Conservation (phyloP, 2,888 invertebrate species). For the Apodemia duryi region DNA sequence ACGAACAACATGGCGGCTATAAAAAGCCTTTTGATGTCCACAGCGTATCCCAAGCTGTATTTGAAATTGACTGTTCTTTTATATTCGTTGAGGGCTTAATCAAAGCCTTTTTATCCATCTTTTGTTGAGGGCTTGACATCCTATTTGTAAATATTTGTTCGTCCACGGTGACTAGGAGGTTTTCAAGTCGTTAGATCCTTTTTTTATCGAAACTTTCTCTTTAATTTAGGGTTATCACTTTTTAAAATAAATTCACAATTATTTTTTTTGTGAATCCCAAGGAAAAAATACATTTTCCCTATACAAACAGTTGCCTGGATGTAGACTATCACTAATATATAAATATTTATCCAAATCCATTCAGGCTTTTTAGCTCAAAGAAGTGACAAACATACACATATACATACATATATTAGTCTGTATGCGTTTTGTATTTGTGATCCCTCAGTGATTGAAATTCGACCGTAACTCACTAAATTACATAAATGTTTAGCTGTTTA, state of each 20-base stretch:
- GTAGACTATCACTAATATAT: too few relatives aligned
- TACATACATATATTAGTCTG: too few relatives aligned
- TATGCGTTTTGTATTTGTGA: too few relatives aligned
- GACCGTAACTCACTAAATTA: too few relatives aligned
- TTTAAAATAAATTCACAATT: not conserved
- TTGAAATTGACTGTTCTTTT: slow-evolving; percentile 14
- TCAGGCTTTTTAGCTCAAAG: too few relatives aligned
- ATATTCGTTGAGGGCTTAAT: slow-evolving; percentile 17
- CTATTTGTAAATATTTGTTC: slow-evolving; percentile 39
- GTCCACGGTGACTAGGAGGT: slow-evolving; percentile 12
- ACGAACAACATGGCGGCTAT: not conserved
- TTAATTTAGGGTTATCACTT: slow-evolving; percentile 23
- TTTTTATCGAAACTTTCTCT: slow-evolving; percentile 23
- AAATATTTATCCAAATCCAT: too few relatives aligned
- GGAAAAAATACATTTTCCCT: too few relatives aligned
- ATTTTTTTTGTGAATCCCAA: too few relatives aligned
- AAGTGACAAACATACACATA: too few relatives aligned
- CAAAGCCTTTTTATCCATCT: slow-evolving; percentile 29
- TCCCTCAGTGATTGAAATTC: too few relatives aligned
- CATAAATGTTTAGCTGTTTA: too few relatives aligned
- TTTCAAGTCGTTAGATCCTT: slow-evolving; percentile 10
- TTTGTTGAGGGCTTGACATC: slow-evolving; percentile 44
- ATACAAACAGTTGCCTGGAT: too few relatives aligned
- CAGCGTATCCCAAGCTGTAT: not conserved
- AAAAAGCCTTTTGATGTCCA: not conserved